Evolutionary conservation across 2,888 invertebrate species (phyloP).

Genomic region (Masnerella sp.): DNA sequence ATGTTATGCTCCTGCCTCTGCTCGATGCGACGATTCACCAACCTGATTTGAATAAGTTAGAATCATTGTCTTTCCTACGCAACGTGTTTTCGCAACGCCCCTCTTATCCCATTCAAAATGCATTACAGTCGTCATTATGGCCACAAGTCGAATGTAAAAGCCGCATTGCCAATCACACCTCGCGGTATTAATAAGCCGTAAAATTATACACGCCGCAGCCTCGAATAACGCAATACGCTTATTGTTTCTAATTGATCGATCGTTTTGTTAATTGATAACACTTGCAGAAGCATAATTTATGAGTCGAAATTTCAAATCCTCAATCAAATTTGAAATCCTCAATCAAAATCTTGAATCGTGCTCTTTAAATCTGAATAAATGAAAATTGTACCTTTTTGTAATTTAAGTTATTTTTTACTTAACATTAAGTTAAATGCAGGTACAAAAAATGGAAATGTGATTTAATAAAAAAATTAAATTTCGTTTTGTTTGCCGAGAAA

Average conservation of each 20-base stretch:
- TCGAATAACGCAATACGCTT: slow-evolving; percentile 30
- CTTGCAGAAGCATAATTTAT: not conserved
- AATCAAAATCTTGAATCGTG: no score
- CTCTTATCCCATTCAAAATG: slow-evolving; percentile 19
- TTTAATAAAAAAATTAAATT: no score
- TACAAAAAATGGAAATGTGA: no score
- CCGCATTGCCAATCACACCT: slow-evolving; percentile 38
- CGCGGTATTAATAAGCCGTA: slow-evolving; percentile 34
- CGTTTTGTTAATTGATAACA: slow-evolving; percentile 40
- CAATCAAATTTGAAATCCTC: no score
- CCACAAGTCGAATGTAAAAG: slow-evolving; percentile 22
- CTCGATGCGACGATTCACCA: slow-evolving; percentile 84
- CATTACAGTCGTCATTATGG: slow-evolving; percentile 19
- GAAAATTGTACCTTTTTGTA: not conserved
- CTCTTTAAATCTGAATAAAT: no score
- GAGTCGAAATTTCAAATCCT: no score
- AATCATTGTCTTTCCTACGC: slow-evolving; percentile 54
- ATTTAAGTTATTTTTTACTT: no score
- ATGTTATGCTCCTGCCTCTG: slow-evolving; percentile 84
- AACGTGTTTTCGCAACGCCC: slow-evolving; percentile 28
- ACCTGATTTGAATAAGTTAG: slow-evolving; percentile 78
- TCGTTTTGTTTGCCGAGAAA: no score
- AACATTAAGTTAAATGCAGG: no score
- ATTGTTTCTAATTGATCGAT: slow-evolving; percentile 44
- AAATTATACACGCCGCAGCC: slow-evolving; percentile 25